Evolutionary conservation across 2,797 vertebrate species (phyloP), one percentile per base, ranked within the genome.

Genomic region (Hippocampus kuda): DNA sequence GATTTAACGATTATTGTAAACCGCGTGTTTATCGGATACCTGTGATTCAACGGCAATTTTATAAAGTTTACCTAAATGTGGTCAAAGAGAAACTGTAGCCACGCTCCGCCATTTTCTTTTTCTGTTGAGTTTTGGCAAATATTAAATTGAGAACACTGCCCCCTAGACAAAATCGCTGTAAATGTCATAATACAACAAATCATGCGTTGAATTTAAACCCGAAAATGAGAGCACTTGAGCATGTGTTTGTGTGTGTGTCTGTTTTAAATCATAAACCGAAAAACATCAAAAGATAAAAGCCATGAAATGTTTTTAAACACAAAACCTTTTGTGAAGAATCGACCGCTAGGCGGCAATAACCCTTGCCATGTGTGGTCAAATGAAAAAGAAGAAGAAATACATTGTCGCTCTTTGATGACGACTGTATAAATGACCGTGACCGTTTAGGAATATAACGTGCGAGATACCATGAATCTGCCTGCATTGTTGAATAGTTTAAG

Each of bases 21-120:
- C 1, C n/a, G 0, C 1, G 48, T 2, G 0, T 56, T 12, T 1
- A 6, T 0, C 34, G 24, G 1, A 1, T 2, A 0, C 0, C 9
- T 30, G 1, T n/a, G 68, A 68, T 68, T 53, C 0, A 22, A 4
- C 1, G 16, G 0, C 15, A 72, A 76, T 84, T 77, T 65, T 2
- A 70, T 16, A 66, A 77, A 85, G 66, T 85, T 80, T 89, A 99
- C 96, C 96, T 99, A 88, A 99, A 98, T 11, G 95, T 98, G 68
- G 97, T 98, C 72, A 99, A 93, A 7, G 96, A 98, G 78, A 99
- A 99, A 86, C 95, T 98, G 76, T 99, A 98, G 0, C 95, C 95
- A 6, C 95, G 92, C 77, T 98, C 96, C 89, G 95, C 94, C 96
- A 98, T 98, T 70, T 93, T 94, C 56, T 70, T 71, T 22, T 68